Percentiles rank a stretch among this genome's conserved stretches.
These are phyloP conservation scores for Cheirogaleus medius DNA, from an alignment of 2,113 vertebrate species.

Conservation along the genomic window DNA sequence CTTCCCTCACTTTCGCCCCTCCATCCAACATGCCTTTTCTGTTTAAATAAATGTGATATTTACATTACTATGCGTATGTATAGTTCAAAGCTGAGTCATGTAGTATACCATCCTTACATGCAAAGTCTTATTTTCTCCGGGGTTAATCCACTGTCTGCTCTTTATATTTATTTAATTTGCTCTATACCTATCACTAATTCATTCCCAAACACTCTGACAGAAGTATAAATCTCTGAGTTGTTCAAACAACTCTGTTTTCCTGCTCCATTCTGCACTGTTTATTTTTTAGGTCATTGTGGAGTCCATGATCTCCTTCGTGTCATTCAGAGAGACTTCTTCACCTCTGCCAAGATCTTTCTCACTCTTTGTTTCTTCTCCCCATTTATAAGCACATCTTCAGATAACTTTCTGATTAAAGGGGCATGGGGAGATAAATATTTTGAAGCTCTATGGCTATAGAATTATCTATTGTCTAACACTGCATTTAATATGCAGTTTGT, in stretches of 20 bases:
- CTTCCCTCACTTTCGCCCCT: background rate
- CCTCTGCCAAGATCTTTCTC: background rate
- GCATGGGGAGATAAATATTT: background rate
- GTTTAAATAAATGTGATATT: background rate
- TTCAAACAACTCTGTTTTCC: background rate
- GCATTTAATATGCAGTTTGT: background rate
- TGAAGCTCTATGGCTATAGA: background rate
- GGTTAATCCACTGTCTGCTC: background rate
- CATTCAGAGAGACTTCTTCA: no score
- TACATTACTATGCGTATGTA: background rate
- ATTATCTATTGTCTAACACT: background rate
- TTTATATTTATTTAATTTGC: background rate
- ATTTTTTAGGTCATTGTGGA: background rate
- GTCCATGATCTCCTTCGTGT: background rate
- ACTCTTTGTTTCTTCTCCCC: background rate
- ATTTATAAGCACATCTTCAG: background rate
- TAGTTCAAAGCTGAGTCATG: background rate
- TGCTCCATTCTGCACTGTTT: no score
- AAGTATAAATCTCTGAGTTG: background rate
- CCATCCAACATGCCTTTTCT: background rate
- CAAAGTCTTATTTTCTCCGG: background rate
- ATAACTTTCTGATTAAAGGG: background rate
- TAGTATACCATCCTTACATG: background rate
- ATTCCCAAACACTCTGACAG: background rate
- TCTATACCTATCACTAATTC: background rate